Percentiles rank a stretch among this genome's conserved stretches.
These are phyloP conservation scores for Hepsetus odoe DNA, from an alignment of 2,113 vertebrate genomes.

Conservation along the genomic window DNA sequence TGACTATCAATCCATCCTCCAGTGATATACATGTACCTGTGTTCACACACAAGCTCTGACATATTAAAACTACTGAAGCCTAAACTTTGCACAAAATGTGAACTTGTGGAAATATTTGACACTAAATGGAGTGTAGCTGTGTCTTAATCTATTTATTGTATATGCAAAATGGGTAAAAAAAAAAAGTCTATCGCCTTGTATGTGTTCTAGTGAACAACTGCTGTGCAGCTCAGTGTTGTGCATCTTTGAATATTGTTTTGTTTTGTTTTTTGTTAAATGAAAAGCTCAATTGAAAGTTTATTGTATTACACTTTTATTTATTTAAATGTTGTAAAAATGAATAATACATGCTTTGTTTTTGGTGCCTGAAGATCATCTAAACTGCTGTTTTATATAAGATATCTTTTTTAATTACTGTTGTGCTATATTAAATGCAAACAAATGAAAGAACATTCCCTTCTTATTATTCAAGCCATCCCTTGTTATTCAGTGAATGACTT, in stretches of 20 bases:
- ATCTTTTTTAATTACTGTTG: constrained; percentile 48
- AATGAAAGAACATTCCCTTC: neutral
- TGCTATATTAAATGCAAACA: constrained; percentile 53
- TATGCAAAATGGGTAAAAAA: neutral
- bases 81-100: neutral
- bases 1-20: neutral
- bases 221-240: constrained; percentile 5
- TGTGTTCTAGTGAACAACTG: constrained; percentile 43
- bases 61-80: neutral
- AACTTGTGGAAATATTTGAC: neutral
- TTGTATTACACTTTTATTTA: constrained; percentile 9
- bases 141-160: neutral
- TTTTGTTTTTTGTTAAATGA: constrained; percentile 26
- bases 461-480: neutral
- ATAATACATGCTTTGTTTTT: constrained; percentile 29
- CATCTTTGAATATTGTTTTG: neutral
- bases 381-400: constrained; percentile 45
- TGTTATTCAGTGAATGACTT: neutral
- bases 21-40: neutral
- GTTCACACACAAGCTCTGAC: neutral
- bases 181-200: constrained; percentile 33
- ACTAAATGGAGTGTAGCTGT: neutral
- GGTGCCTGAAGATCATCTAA: constrained; percentile 42
- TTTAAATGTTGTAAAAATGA: constrained; percentile 2
- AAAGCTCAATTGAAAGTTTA: constrained; percentile 12